These are phyloP conservation scores for Hesperia comma DNA, from an alignment of 2,888 invertebrate species.

Conservation along the genomic window DNA sequence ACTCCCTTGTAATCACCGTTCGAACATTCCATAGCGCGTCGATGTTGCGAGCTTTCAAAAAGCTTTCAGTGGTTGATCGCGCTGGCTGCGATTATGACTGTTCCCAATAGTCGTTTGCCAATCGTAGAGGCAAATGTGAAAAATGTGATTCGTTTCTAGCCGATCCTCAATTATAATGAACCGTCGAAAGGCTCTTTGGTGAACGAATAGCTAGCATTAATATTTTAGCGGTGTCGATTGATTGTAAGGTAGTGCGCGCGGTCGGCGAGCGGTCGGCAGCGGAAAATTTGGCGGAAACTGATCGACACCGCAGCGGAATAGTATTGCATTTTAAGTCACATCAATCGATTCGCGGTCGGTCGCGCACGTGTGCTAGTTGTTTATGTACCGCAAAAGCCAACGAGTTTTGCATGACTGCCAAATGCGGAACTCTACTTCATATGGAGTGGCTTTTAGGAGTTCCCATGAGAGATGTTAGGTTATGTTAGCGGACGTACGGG, in stretches of 20 bases:
- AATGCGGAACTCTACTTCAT: slow-evolving; percentile 65
- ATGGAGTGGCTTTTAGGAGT: slow-evolving; percentile 73
- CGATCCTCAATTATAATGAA: slow-evolving; percentile 26
- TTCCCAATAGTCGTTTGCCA: slow-evolving; percentile 60
- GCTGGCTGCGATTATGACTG: slow-evolving; percentile 69
- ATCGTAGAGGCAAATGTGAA: slow-evolving; percentile 35
- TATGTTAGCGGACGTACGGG: slow-evolving; percentile 68
- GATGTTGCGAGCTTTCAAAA: slow-evolving; percentile 77
- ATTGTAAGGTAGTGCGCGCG: slow-evolving; percentile 53
- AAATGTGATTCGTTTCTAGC: slow-evolving; percentile 29
- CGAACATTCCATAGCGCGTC: slow-evolving; percentile 74
- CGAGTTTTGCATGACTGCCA: slow-evolving; percentile 77
- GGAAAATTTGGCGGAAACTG: slow-evolving; percentile 76
- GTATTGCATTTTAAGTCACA: slow-evolving; percentile 78
- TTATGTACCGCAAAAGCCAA: slow-evolving; percentile 80
- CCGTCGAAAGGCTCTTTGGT: slow-evolving; percentile 12
- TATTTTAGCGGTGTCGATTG: slow-evolving; percentile 37
- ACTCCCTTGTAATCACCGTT: slow-evolving; percentile 62
- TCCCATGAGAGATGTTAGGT: slow-evolving; percentile 75
- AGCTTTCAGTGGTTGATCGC: slow-evolving; percentile 78
- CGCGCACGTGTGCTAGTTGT: slow-evolving; percentile 76
- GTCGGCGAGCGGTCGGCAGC: slow-evolving; percentile 74
- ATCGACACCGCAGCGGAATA: slow-evolving; percentile 74
- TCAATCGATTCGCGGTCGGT: slow-evolving; percentile 77
- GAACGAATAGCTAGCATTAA: slow-evolving; percentile 32